Evolutionary conservation across 1,140 invertebrate genomes (phyloP).

Genomic region (Drosophila murphyi): DNA sequence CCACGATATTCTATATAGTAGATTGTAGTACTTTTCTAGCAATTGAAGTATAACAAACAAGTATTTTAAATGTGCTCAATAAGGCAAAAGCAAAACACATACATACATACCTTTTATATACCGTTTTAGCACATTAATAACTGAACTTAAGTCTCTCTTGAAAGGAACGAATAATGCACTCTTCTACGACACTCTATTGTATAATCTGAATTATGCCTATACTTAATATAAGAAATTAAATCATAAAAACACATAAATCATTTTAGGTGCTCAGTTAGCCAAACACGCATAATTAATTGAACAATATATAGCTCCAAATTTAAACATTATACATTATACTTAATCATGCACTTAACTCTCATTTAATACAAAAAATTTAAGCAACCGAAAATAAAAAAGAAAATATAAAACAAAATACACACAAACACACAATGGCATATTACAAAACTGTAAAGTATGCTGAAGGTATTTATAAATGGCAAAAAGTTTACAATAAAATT

Average conservation of each 20-base stretch:
- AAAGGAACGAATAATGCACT: slow-evolving; percentile 38
- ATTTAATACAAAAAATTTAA: slow-evolving; percentile 37
- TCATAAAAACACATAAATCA: slow-evolving; percentile 43
- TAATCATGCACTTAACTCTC: slow-evolving; percentile 49
- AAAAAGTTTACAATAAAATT: slow-evolving; percentile 75
- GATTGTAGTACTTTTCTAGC: slow-evolving; percentile 63
- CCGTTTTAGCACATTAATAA: slow-evolving; percentile 52
- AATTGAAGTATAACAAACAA: slow-evolving; percentile 64
- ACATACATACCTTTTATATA: slow-evolving; percentile 38
- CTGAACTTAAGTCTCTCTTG: slow-evolving; percentile 28
- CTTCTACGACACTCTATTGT: slow-evolving; percentile 33
- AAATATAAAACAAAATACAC: slow-evolving; percentile 24
- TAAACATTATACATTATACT: slow-evolving; percentile 41
- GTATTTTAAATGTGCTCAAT: slow-evolving; percentile 80
- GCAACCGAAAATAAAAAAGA: slow-evolving; percentile 19
- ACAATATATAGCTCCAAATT: slow-evolving; percentile 46
- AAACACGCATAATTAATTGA: slow-evolving; percentile 50
- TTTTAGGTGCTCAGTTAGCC: slow-evolving; percentile 63
- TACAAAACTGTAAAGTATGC: slow-evolving; percentile 56
- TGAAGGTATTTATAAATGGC: slow-evolving; percentile 63
- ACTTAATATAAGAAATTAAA: slow-evolving; percentile 58
- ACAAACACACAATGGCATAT: slow-evolving; percentile 49
- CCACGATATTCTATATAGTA: slow-evolving; percentile 71
- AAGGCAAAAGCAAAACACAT: slow-evolving; percentile 28
- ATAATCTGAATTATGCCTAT: slow-evolving; percentile 45